These are phyloP conservation scores for Petaurus breviceps DNA, from an alignment of 2,113 vertebrate species.

Conservation along the genomic window DNA sequence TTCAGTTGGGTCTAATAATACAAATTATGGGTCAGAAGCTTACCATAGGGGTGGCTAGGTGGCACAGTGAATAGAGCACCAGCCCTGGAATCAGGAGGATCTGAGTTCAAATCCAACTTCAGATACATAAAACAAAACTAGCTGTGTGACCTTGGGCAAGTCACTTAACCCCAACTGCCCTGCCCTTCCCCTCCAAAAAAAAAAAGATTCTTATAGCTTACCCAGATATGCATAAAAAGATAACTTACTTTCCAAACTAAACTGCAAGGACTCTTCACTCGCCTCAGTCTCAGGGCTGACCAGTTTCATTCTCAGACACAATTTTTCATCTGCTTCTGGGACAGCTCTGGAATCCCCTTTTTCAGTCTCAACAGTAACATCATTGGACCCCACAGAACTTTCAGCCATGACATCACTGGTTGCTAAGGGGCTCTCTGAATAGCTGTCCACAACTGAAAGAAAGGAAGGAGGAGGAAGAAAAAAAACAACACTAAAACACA, in stretches of 20 bases:
- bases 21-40: background rate
- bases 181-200: no score
- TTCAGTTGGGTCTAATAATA: background rate
- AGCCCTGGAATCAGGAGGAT: no score
- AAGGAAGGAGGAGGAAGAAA: conserved; percentile 60
- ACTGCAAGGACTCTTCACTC: conserved; percentile 88
- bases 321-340: conserved; percentile 85
- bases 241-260: conserved; percentile 96
- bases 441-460: conserved; percentile 87
- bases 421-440: conserved; percentile 86
- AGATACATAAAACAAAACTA: no score
- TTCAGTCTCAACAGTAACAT: conserved; percentile 82
- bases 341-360: conserved; percentile 70
- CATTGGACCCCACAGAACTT: conserved; percentile 85
- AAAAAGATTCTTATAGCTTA: background rate
- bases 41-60: background rate
- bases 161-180: no score
- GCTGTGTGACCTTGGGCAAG: no score
- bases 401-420: conserved; percentile 85
- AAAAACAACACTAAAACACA: conserved; percentile 67
- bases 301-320: conserved; percentile 93
- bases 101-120: no score
- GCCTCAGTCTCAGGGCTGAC: conserved; percentile 91
- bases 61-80: no score
- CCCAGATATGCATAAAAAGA: conserved; percentile 57